Evolutionary conservation across 2,888 invertebrate genomes (phyloP), one percentile per base, ranked within the genome.

Genomic region (Cheilosia impressa): DNA sequence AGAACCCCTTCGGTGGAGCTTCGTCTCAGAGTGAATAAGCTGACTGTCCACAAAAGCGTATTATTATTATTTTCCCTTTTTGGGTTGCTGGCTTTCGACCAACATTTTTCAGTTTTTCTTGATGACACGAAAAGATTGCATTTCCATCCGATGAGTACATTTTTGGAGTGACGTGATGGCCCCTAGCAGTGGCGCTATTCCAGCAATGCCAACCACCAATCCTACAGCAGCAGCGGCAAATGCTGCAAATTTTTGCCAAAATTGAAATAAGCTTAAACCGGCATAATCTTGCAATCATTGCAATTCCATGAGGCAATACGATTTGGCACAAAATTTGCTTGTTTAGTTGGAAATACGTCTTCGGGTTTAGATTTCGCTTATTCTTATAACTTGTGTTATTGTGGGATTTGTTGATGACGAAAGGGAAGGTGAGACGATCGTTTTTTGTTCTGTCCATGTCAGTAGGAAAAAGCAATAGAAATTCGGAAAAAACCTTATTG

Each of bases 81-180:
- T 45, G 34, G 43, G 31, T 50, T 62, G 6, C 85, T 85, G 85
- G 85, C 85, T 72, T 47, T 38, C 41, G 43, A 85, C 85, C 85
- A 85, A 81, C 55, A 77, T 80, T 75, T 84, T 81, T 81, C 85
- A 85, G 85, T 68, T 72, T 52, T 81, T 81, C 76, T 77, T 85
- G 85, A 85, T 85, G 85, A 85, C 85, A 85, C 68, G 85, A 85
- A 85, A 85, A 85, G 85, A 85, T 85, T 81, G 85, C 81, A 85
- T 85, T 85, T 85, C 85, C 81, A 85, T 85, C 85, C 85, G 68
- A 85, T 72, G 85, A 81, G 85, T 85, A 85, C 76, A 72, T 72
- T 72, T 60, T 85, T 68, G 57, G 85, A 85, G 76, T 85, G 85
- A 85, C 85, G 85, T 85, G 85, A 85, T 81, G 81, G 85, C 81